Conservation (phyloP, 1,140 invertebrate genomes). For the Tetraneura akinire region DNA sequence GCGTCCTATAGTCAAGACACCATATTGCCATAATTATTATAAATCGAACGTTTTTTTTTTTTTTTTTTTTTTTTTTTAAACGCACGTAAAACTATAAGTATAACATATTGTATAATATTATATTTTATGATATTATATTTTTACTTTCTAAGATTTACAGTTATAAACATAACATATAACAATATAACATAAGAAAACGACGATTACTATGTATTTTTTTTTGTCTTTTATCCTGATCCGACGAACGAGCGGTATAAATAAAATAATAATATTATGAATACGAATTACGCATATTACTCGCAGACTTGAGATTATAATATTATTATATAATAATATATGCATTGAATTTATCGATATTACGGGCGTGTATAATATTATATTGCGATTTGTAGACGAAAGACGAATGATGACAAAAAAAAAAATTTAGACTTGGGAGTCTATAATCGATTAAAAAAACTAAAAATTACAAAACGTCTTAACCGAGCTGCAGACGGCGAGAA, state of each 20-base stretch:
- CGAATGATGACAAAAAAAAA: too few relatives aligned
- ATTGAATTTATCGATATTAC: not conserved
- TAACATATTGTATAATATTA: too few relatives aligned
- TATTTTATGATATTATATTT: not conserved
- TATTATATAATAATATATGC: not conserved
- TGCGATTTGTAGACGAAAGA: too few relatives aligned
- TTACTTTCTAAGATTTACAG: not conserved
- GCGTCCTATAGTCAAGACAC: not conserved
- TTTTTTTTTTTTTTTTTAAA: not conserved
- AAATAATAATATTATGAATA: not conserved
- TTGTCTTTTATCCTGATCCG: too few relatives aligned
- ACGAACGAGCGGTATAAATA: not conserved
- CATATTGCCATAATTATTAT: too few relatives aligned
- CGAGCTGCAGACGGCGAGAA: too few relatives aligned
- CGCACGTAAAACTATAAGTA: not conserved
- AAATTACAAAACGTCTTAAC: too few relatives aligned
- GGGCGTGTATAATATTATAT: slow-evolving; percentile 2
- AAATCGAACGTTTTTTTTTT: not conserved
- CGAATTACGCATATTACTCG: too few relatives aligned
- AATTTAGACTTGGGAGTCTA: too few relatives aligned
- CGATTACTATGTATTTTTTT: too few relatives aligned
- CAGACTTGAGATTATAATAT: not conserved
- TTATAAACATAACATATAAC: not conserved
- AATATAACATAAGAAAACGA: not conserved
- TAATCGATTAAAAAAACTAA: too few relatives aligned